Base-by-base conservation (phyloP, 2,113 vertebrate species). In the Scartelaos histophorus region DNA sequence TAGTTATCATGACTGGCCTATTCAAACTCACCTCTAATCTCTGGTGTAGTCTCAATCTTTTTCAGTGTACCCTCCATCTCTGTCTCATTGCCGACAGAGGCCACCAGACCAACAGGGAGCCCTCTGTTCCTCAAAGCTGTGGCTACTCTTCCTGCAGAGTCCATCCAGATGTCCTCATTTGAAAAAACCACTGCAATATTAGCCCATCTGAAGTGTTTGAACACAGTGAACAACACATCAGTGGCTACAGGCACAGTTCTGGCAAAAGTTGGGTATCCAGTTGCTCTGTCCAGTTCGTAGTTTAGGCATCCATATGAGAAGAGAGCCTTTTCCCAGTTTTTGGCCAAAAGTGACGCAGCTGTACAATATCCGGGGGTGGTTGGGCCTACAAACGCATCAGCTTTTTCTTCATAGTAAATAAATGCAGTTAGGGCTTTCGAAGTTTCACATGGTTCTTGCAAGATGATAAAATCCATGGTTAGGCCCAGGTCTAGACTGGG, bases 121-220 rank as follows among this genome's bases (percentile, higher is more conserved):
- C 95, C 94, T 0, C 76, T 81, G 35, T 71, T 94, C 87, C 93
- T 93, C 58, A 98, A 90, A 0, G 92, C 91, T 12, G 83, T 88
- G 0, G 95, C 94, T 21, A 96, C 75, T 71, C 92, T 91, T 15
- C 69, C 86, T 2, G 94, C 96, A 0, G 95, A 94, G 58, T 95
- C 94, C 7, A 93, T 83, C 95, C 96, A 98, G 53, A 97, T 92
- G 61, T 95, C 95, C 64, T 97, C 95, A 0, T 86, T 89, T 56
- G 95, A 97, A 11, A 94, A 95, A 73, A 97, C 90, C 62, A 98
- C 94, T 70, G 89, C 95, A 15, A 95, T 78, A 7, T 93, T 94
- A 75, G 96, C 96, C 96, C 95, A 96, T 19, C 90, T 89, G 64
- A 98, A 99, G 91, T 96, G 90, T 58, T 93, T 96, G 87, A 98